Evolutionary conservation across 2,113 vertebrate genomes (phyloP).

Genomic region (Cryptomyrus ogoouensis): DNA sequence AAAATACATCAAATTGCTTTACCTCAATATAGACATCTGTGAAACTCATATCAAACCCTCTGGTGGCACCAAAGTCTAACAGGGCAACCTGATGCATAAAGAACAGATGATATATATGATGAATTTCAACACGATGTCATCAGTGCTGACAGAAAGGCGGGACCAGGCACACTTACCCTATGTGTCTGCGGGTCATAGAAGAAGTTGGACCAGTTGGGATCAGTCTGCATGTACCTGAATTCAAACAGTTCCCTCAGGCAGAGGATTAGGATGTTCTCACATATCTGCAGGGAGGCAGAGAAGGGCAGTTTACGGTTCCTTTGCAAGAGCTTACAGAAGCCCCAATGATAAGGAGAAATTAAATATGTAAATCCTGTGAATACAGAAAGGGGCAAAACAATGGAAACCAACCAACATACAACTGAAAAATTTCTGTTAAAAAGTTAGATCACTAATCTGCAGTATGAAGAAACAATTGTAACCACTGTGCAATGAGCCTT

Average conservation of each 20-base stretch:
- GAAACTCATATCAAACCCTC: slow-evolving; percentile 82
- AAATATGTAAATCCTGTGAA: neutral
- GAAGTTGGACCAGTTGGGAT: slow-evolving; percentile 99
- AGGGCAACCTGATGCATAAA: slow-evolving; percentile 74
- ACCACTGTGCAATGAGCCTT: neutral
- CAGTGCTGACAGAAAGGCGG: neutral
- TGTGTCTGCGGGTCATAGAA: slow-evolving; percentile 88
- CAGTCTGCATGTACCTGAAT: slow-evolving; percentile 97
- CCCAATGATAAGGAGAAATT: neutral
- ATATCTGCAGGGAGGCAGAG: slow-evolving; percentile 68
- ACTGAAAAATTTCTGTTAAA: neutral
- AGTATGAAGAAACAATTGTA: neutral
- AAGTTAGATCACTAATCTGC: neutral
- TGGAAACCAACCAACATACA: neutral
- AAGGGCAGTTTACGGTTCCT: neutral
- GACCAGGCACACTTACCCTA: slow-evolving; percentile 61
- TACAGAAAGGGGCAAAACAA: neutral
- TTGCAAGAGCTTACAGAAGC: neutral
- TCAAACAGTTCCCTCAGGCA: slow-evolving; percentile 92
- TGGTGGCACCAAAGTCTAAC: slow-evolving; percentile 89
- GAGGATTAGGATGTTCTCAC: slow-evolving; percentile 79
- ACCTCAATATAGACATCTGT: slow-evolving; percentile 94
- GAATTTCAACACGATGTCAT: neutral
- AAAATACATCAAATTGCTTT: slow-evolving; percentile 20
- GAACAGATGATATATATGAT: neutral